These are phyloP conservation scores for Pristionchus entomophagus DNA, from an alignment of 2,888 invertebrate genomes.

Conservation along the genomic window DNA sequence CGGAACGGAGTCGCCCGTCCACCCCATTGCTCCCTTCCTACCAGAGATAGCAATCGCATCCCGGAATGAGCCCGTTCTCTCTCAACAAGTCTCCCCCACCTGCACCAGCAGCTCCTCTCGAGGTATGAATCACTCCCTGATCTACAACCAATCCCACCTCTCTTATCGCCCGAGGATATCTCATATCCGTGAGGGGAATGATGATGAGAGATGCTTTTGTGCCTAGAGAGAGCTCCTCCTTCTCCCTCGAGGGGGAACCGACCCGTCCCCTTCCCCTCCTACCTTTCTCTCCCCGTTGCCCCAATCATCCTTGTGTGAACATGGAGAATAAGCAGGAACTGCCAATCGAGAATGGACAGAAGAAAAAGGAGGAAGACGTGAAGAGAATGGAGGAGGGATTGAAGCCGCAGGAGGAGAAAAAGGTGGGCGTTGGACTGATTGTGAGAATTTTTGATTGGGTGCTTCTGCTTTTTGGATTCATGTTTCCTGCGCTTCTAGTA, in stretches of 20 bases:
- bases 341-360: background rate
- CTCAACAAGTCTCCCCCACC: background rate
- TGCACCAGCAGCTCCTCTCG: background rate
- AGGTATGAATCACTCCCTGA: conserved; percentile 32
- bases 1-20: conserved; percentile 22
- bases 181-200: conserved; percentile 1
- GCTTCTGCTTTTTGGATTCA: no score
- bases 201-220: background rate
- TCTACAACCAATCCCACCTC: background rate
- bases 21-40: no score
- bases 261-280: background rate
- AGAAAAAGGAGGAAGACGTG: conserved; percentile 10
- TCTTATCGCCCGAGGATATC: background rate
- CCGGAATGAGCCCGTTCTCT: background rate
- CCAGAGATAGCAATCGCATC: conserved; percentile 9
- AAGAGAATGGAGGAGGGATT: conserved; percentile 22
- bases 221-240: background rate
- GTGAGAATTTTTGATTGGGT: no score
- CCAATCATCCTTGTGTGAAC: background rate
- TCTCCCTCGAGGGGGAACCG: background rate
- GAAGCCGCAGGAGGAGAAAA: background rate
- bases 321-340: conserved; percentile 25
- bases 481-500: no score
- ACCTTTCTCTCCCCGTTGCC: background rate
- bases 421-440: background rate